phyloP scores from a whole-genome alignment of 2,113 vertebrate genomes.

The Tringa solitaria region DNA sequence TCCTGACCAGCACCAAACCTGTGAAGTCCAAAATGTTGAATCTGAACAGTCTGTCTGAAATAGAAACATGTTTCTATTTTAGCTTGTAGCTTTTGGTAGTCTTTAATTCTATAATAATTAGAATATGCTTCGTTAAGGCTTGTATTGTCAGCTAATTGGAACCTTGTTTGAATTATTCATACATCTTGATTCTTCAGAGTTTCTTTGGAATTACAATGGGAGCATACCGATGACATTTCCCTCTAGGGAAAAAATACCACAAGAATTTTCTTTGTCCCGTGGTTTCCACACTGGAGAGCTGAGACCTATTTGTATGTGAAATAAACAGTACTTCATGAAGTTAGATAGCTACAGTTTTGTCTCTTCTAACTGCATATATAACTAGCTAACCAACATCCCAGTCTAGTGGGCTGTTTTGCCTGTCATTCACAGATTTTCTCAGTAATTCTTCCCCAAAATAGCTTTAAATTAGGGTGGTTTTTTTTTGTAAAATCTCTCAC shows the following conservation, averaged over 20 bases:
- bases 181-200: background rate
- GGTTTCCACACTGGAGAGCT: background rate
- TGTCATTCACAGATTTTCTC: background rate
- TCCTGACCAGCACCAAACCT: background rate
- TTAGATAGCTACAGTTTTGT: background rate
- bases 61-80: background rate
- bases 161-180: conserved; percentile 9
- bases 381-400: background rate
- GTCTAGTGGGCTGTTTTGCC: background rate
- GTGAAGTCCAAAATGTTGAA: background rate
- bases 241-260: background rate
- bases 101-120: background rate
- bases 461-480: background rate
- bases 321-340: background rate
- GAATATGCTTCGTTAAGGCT: background rate
- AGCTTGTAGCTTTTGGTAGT: background rate
- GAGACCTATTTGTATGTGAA: background rate
- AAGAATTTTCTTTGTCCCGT: background rate
- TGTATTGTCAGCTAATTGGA: background rate
- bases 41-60: background rate
- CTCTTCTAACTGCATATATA: background rate
- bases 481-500: background rate
- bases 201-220: background rate
- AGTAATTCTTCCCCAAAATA: background rate
- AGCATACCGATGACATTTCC: background rate